Evolutionary conservation across 2,888 invertebrate genomes (phyloP).

Genomic region (Rhorus exstirpatorius): DNA sequence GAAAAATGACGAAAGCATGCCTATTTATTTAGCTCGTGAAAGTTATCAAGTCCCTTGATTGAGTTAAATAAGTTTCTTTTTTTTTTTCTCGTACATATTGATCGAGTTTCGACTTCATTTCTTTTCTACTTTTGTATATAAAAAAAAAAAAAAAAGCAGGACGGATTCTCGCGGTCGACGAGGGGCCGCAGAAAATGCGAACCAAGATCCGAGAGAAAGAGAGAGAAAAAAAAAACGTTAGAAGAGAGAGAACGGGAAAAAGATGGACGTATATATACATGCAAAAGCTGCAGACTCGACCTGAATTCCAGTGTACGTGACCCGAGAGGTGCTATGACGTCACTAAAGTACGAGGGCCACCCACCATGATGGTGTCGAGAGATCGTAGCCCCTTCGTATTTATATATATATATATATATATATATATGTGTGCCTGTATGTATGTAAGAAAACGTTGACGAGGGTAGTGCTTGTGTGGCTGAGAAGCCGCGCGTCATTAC

Average conservation of each 20-base stretch:
- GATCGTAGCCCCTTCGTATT: constrained; percentile 8
- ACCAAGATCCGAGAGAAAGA: constrained; percentile 3
- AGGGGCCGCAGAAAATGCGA: not conserved
- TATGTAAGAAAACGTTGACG: not conserved
- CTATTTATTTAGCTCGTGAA: too few relatives aligned
- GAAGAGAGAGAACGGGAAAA: not conserved
- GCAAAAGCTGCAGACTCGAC: constrained; percentile 73
- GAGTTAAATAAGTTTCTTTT: not conserved
- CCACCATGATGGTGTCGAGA: constrained; percentile 44
- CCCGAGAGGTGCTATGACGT: constrained; percentile 77
- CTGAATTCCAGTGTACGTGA: constrained; percentile 79
- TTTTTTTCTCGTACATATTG: too few relatives aligned
- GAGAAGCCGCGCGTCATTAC: constrained; percentile 26
- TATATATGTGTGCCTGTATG: too few relatives aligned
- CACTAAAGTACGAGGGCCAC: constrained; percentile 70
- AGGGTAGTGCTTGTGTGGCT: not conserved
- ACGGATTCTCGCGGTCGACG: not conserved
- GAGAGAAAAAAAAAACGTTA: constrained; percentile 25
- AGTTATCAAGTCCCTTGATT: too few relatives aligned
- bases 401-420: not conserved
- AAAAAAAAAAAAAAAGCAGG: not conserved
- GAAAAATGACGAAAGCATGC: too few relatives aligned
- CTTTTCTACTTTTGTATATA: not conserved
- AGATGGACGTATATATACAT: not conserved
- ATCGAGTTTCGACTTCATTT: too few relatives aligned